These are phyloP conservation scores for Tachuris rubrigastra DNA, from an alignment of 2,113 vertebrate species.

Conservation along the genomic window DNA sequence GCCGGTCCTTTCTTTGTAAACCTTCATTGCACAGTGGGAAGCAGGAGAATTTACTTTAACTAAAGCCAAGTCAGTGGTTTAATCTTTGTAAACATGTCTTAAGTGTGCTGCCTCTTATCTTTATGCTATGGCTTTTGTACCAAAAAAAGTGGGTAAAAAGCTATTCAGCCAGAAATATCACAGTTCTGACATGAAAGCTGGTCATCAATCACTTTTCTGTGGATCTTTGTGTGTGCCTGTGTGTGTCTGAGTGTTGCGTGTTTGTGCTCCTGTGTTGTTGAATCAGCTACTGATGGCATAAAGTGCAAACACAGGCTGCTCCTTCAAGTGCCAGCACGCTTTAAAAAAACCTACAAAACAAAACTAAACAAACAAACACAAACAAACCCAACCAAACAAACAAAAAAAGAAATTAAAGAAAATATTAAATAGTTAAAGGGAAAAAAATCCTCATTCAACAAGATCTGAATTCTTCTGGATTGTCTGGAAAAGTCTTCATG, in stretches of 20 bases:
- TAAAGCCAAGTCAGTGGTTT: constrained; percentile 67
- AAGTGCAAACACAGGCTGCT: not conserved
- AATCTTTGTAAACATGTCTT: constrained; percentile 64
- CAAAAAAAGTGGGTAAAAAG: constrained; percentile 40
- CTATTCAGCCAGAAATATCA: constrained; percentile 30
- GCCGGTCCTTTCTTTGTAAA: constrained; percentile 53
- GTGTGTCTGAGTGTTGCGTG: not conserved
- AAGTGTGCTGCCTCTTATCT: constrained; percentile 71
- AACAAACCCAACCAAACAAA: too few species aligned
- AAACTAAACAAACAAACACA: too few species aligned
- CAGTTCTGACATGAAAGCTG: constrained; percentile 17
- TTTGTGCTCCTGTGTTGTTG: not conserved
- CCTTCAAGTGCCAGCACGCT: not conserved
- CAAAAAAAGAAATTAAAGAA: not conserved
- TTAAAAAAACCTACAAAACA: too few species aligned
- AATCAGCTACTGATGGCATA: not conserved
- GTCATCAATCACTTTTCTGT: constrained; percentile 42
- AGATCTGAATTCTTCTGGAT: not conserved
- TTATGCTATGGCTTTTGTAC: constrained; percentile 36
- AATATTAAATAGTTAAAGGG: not conserved
- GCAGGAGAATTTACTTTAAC: constrained; percentile 60
- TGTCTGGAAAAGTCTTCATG: not conserved
- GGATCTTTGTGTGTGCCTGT: not conserved
- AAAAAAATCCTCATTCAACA: not conserved
- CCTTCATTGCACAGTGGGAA: constrained; percentile 49